Base-by-base conservation (phyloP, 2,113 vertebrate species). In the Xiphophorus couchianus region DNA sequence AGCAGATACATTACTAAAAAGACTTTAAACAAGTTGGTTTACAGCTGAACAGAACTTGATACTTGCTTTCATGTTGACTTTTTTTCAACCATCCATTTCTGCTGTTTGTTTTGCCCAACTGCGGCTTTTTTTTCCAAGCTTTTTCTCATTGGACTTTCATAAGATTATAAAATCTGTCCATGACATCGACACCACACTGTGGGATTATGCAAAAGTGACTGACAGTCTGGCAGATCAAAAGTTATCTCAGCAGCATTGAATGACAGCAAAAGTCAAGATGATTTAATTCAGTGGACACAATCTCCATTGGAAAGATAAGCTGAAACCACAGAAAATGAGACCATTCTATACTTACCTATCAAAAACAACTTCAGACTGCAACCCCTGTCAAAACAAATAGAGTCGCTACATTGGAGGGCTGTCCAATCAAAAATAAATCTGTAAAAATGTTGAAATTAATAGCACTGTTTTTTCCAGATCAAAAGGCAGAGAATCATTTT, bases 191-290 rank as follows among this genome's bases (percentile, higher is more conserved):
- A 44, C 63, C 64, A 44, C 66, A 58, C 63, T 73, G 48, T 77
- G 72, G 84, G 86, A 90, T 84, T 87, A 87, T 12, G 61, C 66
- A 73, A 84, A 80, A 71, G 78, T 90, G 90, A 89, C 85, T 70
- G 76, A 75, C 66, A 78, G 69, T 84, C 66, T 60, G 37, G 28
- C 35, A 86, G 85, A 87, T 91, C 69, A 82, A 71, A 37, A 39
- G 66, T 88, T 80, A 83, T 77, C 87, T 86, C 80, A 73, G 37
- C 76, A 72, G 63, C n/a, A 76, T 70, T 35, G 0, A 77, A 61
- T 74, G 44, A 81, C 22, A 2, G 63, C 66, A 37, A 48, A 61
- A 58, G 48, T 29, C 5, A 27, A 14, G 35, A 31, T 69, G 51
- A 82, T 80, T 62, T 76, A 51, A 37, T 29, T 75, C 37, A 74